Evolutionary conservation across 2,113 vertebrate genomes (phyloP), one percentile per base, ranked within the genome.

Genomic region (Pristiophorus japonicus): DNA sequence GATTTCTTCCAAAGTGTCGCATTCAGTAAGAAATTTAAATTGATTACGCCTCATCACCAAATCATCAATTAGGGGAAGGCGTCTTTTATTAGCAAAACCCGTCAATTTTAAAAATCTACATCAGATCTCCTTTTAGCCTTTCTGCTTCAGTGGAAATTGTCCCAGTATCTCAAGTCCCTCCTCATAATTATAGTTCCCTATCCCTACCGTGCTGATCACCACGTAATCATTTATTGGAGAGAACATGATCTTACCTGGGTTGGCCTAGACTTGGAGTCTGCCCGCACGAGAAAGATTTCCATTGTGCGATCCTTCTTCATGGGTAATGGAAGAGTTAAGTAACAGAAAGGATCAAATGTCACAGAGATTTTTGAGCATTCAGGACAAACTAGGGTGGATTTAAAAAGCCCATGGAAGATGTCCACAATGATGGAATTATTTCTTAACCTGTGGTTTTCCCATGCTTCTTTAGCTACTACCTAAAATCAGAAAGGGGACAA

Each of bases 331-430:
- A 99, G 97, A 24, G 98, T 98, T 97, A 99, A 97, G 97, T 99
- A 99, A 97, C 98, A 99, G 97, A 99, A 99, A 5, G 98, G 98
- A 96, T 99, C 98, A 97, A 99, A 99, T 84, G 98, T 99, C 93
- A 99, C 98, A 3, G 98, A 99, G 96, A 99, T 97, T 96, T 98
- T 99, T 81, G 98, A 97, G 96, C 98, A 99, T 96, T 98, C 98
- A 42, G 98, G 98, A 90, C 98, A 99, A 95, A 99, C 98, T 96
- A 99, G 97, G 0, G 98, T 99, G 84, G 98, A 99, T 96, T 99
- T 99, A 97, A 99, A 99, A 96, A 99, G 98, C 94, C 98, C 98
- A 0, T 99, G 98, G 96, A 99, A 99, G 95, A 98, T 99, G 87
- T 99, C 98, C 94, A 99, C 98, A 45, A 99, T 99, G 51, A 99